Evolutionary conservation across 1,140 invertebrate genomes (phyloP).

Genomic region (Sarcophaga peregrina): DNA sequence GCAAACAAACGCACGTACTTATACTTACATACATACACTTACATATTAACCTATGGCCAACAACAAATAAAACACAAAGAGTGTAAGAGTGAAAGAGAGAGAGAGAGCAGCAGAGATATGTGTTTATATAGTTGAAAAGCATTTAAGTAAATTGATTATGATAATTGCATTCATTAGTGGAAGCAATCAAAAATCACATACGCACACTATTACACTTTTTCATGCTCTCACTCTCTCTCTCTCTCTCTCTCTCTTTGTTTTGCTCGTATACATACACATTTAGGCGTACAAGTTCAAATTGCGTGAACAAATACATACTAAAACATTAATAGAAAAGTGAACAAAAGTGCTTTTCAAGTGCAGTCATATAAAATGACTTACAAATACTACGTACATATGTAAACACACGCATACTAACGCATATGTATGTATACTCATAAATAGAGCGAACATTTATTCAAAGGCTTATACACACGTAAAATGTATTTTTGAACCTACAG

Average conservation of each 20-base stretch:
- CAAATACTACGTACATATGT: neutral
- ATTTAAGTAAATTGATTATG: conserved; percentile 16
- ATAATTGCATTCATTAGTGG: conserved; percentile 15
- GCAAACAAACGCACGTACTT: no score
- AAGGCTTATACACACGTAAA: no score
- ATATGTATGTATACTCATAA: neutral
- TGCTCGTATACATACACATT: neutral
- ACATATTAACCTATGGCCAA: no score
- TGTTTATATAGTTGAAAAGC: conserved; percentile 15
- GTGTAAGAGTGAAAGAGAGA: no score
- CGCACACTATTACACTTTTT: no score
- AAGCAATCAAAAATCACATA: conserved; percentile 1
- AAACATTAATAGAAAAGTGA: neutral
- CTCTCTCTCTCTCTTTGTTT: no score
- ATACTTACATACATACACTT: no score
- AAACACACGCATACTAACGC: neutral
- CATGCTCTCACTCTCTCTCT: no score
- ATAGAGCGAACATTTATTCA: neutral
- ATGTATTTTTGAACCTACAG: no score
- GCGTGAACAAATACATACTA: neutral
- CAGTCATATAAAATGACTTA: neutral
- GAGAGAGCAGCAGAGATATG: no score
- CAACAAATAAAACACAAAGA: no score
- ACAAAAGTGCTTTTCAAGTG: conserved; percentile 2
- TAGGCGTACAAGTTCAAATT: neutral